Evolutionary conservation across 2,113 vertebrate species (phyloP), one percentile per base, ranked within the genome.

Genomic region (Tetrao urogallus): DNA sequence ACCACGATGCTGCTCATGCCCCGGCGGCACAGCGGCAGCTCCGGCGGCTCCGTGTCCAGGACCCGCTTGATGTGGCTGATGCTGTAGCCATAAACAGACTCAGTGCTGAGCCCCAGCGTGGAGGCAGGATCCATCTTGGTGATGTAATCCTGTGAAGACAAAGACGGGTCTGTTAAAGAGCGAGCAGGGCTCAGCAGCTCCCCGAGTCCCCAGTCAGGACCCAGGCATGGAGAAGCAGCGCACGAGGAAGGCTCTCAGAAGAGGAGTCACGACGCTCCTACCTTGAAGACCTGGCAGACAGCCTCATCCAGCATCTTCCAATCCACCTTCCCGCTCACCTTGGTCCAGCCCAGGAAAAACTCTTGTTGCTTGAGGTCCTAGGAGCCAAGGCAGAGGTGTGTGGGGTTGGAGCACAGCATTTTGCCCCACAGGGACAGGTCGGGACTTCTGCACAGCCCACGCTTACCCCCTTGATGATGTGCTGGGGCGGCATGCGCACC

Each of bases 331-430:
- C 97, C 97, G 64, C 95, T 96, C 90, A 99, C 96, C 82, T 96
- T 97, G 67, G 98, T 98, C 63, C 98, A 98, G 16, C 99, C 99
- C 85, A 99, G 95, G 95, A 98, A 99, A 95, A 98, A 99, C 30
- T 99, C 98, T 84, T 99, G 98, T 96, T 98, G 98, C 83, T 99
- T 99, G 73, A 98, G 92, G 94, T 99, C 98, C 98, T 99, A 72
- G 8, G 94, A 81, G 36, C 45, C 74, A 95, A 45, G 40, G 8
- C 13, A 88, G 28, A 67, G 45, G 43, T 14, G 15, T 47, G 34
- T 24, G 20, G 17, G 16, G 45, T 3, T 88, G 47, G 30, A 91
- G 47, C 50, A 19, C 8, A 1, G 3, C 1, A 32, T 5, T 19
- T 36, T 72, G 47, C 15, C 86, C 42, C 0, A 1, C 0, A n/a